phyloP scores from a whole-genome alignment of 2,797 vertebrate species.

The Adrianichthys oophorus region DNA sequence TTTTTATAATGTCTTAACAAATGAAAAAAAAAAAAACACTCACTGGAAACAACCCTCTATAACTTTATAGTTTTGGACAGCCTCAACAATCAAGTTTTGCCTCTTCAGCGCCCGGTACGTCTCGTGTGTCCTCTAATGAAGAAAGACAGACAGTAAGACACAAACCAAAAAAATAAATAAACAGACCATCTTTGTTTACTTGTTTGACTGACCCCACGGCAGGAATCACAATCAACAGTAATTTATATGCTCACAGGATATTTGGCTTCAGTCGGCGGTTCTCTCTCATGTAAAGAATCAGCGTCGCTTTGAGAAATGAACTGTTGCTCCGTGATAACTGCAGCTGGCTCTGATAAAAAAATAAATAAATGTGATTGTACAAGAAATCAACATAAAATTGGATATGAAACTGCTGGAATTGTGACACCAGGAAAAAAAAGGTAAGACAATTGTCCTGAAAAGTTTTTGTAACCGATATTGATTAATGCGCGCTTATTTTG shows the following conservation, averaged over 20 bases:
- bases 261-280: background rate
- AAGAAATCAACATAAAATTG: background rate
- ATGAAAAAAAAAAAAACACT: conserved; percentile 51
- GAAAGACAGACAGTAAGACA: background rate
- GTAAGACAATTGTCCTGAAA: too few relatives aligned
- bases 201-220: conserved; percentile 67
- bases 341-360: conserved; percentile 22
- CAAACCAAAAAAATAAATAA: background rate
- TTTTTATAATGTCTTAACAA: background rate
- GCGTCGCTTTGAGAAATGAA: background rate
- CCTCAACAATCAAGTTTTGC: conserved; percentile 93
- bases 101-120: conserved; percentile 88
- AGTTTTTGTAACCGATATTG: too few relatives aligned
- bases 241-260: conserved; percentile 25
- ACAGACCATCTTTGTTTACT: background rate
- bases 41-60: conserved; percentile 92
- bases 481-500: too few relatives aligned
- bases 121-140: conserved; percentile 39
- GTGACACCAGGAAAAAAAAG: background rate
- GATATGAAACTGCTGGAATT: background rate
- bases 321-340: conserved; percentile 5
- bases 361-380: background rate
- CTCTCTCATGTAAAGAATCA: conserved; percentile 6
- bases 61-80: conserved; percentile 84
- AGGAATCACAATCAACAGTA: conserved; percentile 77